phyloP scores from a whole-genome alignment of 2,888 invertebrate species.

The Pimpla rufipes region DNA sequence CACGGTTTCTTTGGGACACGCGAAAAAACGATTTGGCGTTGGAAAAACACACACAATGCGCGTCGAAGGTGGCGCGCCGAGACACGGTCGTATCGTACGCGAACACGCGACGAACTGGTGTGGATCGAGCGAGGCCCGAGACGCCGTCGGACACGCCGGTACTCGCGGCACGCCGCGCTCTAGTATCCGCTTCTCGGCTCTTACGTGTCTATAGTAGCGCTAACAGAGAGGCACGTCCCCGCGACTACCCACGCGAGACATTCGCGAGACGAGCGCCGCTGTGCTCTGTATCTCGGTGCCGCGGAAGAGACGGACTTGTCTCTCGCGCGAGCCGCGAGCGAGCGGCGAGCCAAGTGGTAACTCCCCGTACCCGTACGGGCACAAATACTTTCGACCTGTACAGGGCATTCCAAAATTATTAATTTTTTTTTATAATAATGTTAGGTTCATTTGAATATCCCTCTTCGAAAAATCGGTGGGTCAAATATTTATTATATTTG shows the following conservation, averaged over 20 bases:
- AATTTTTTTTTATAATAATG: no score
- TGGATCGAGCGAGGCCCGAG: no score
- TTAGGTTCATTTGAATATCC: no score
- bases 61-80: slow-evolving; percentile 13
- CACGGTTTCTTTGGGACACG: no score
- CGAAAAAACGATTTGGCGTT: no score
- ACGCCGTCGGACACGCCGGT: slow-evolving; percentile 61
- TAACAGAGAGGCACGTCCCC: slow-evolving; percentile 39
- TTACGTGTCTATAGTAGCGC: slow-evolving; percentile 43
- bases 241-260: slow-evolving; percentile 67
- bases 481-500: no score
- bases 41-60: no score
- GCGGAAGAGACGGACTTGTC: slow-evolving; percentile 17
- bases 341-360: slow-evolving; percentile 22
- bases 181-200: slow-evolving; percentile 29
- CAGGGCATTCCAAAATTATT: neutral
- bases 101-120: slow-evolving; percentile 66
- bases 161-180: slow-evolving; percentile 38
- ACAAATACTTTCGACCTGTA: neutral
- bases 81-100: slow-evolving; percentile 50
- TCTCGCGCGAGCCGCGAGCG: slow-evolving; percentile 1
- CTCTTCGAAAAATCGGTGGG: no score
- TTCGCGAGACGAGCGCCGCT: slow-evolving; percentile 53
- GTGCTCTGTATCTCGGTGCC: slow-evolving; percentile 32
- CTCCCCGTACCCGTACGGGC: slow-evolving; percentile 2